Conservation (phyloP, 2,888 invertebrate genomes). For the Perizoma flavofasciatum region DNA sequence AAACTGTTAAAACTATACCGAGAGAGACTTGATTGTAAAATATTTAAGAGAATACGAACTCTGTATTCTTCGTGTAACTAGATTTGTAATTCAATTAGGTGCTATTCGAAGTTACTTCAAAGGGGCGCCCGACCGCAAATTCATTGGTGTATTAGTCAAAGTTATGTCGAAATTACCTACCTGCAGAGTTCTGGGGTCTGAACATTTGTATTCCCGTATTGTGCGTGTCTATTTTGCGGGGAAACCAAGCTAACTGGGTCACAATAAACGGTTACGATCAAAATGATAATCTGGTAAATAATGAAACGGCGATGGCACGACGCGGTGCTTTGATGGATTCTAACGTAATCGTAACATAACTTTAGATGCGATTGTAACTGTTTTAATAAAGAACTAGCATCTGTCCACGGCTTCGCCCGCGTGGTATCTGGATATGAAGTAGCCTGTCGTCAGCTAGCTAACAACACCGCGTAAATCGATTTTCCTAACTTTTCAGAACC, state of each 20-base stretch:
- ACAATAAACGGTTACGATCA: conserved; percentile 69
- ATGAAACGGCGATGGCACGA: conserved; percentile 58
- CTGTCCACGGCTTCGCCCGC: no score
- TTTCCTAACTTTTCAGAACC: no score
- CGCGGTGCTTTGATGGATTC: conserved; percentile 40
- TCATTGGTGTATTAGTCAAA: conserved; percentile 25
- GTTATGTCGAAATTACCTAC: conserved; percentile 36
- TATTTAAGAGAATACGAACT: no score
- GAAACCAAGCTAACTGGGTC: conserved; percentile 64
- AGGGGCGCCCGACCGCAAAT: conserved; percentile 1
- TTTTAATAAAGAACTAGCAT: conserved; percentile 5
- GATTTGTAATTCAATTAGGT: conserved; percentile 21
- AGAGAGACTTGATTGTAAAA: no score
- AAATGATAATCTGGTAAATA: conserved; percentile 69
- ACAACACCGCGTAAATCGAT: no score
- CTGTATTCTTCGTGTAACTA: conserved; percentile 25
- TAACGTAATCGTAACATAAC: conserved; percentile 33
- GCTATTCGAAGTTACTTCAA: neutral
- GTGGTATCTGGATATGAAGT: no score
- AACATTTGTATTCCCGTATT: conserved; percentile 39
- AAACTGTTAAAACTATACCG: no score
- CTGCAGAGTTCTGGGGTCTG: conserved; percentile 28
- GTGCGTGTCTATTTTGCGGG: conserved; percentile 61
- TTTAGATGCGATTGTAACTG: conserved; percentile 19
- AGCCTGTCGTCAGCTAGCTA: no score